A percentile compares a stretch with the other conserved stretches of the same genome.
These are phyloP conservation scores for Fulica atra DNA, from an alignment of 2,113 vertebrate species.

Conservation along the genomic window DNA sequence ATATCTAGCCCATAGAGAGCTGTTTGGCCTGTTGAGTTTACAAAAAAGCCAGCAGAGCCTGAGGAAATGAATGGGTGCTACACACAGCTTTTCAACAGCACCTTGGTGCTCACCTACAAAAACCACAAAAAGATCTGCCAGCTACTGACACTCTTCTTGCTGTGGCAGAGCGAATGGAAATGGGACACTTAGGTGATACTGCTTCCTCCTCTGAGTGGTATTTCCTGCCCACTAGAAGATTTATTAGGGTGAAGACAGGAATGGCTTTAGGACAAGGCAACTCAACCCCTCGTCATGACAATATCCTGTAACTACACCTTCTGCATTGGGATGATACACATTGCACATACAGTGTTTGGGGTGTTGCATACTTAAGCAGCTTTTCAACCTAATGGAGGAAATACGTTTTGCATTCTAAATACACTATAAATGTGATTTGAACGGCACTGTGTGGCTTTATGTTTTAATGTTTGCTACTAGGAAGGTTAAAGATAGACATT, in stretches of 20 bases:
- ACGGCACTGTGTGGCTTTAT: neutral
- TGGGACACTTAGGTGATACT: neutral
- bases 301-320: neutral
- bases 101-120: neutral
- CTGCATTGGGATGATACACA: neutral
- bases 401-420: neutral
- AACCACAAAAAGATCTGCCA: neutral
- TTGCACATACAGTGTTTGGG: neutral
- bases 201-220: neutral
- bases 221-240: neutral
- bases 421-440: neutral
- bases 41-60: neutral
- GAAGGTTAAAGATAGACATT: neutral
- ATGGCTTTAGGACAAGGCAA: neutral
- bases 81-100: neutral
- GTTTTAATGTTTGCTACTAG: neutral
- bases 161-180: neutral
- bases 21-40: neutral
- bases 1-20: neutral
- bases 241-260: neutral
- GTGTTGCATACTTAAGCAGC: neutral
- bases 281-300: neutral
- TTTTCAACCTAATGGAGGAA: neutral
- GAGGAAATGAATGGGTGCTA: neutral
- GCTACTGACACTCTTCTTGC: neutral